Base-by-base conservation (phyloP, 2,113 vertebrate species). In the Clarias macrocephalus region DNA sequence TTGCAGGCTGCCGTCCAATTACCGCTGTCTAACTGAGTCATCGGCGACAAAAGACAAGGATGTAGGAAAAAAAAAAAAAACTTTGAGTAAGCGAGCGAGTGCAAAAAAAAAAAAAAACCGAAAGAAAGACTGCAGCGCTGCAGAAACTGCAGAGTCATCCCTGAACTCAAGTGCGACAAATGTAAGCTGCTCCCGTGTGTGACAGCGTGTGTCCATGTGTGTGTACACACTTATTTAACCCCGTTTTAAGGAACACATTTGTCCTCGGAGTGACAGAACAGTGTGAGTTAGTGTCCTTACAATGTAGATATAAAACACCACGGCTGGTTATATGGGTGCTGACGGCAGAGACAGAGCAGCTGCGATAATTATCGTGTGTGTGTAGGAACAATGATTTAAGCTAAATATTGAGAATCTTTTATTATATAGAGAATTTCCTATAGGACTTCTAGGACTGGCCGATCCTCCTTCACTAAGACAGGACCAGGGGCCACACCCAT, bases 1-100 rank as follows among this genome's bases (percentile, higher is more conserved):
- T 59, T 25, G 30, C 70, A 63, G 72, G 21, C 54, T 30, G 57
- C 23, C 9, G 2, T 63, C 84, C 84, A 77, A 77, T 77, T 77
- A 77, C 37, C 54, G 59, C 75, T 21, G 66, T 63, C 25, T 85
- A 82, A 82, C 86, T 70, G 25, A 79, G 79, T 73, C 77, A 86
- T 59, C 21, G 59, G 52, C 54, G 21, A 25, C 25, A 0, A 42
- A 15, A 73, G 33, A 72, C 8, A 30, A 16, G n/a, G 76, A 80
- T 12, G 8, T 18, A n/a, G 85, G 23, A 59, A 54, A 54, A 82
- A 54, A 48, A 19, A 70, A 48, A 37, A 37, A 19, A 70, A 7
- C 6, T 48, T 48, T 1, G 25, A 59, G 54, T 73, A 68, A 30
- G 52, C 2, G 54, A 28, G 23, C 48, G 28, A 65, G 5, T 18